These are phyloP conservation scores for Agrilus biguttatus DNA, from an alignment of 2,888 invertebrate genomes.

Conservation along the genomic window DNA sequence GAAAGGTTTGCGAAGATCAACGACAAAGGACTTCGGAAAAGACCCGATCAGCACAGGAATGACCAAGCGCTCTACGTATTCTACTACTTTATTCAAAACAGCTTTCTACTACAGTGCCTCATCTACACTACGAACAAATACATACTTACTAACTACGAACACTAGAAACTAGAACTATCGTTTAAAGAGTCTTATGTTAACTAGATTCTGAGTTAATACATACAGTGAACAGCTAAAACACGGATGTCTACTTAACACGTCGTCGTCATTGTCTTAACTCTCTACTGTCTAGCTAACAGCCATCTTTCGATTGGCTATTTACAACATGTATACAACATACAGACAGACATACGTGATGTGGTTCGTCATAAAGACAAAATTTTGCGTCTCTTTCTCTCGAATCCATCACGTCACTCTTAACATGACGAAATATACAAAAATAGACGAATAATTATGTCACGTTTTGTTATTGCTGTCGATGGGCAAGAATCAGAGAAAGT, in stretches of 20 bases:
- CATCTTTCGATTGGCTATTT: too few relatives aligned
- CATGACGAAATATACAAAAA: slow-evolving; percentile 26
- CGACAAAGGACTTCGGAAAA: slow-evolving; percentile 4
- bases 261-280: too few relatives aligned
- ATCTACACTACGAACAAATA: slow-evolving; percentile 34
- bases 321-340: too few relatives aligned
- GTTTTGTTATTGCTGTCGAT: slow-evolving; percentile 36
- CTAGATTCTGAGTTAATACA: too few relatives aligned
- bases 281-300: too few relatives aligned
- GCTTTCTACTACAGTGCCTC: slow-evolving; percentile 35
- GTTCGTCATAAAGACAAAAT: too few relatives aligned
- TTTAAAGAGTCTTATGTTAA: too few relatives aligned
- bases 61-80: slow-evolving; percentile 37
- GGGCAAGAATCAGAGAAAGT: slow-evolving; percentile 4
- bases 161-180: slow-evolving; percentile 13
- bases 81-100: slow-evolving; percentile 41
- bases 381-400: slow-evolving; percentile 9
- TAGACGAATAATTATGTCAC: slow-evolving; percentile 35
- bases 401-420: slow-evolving; percentile 6
- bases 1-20: background rate
- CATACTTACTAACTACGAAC: slow-evolving; percentile 31
- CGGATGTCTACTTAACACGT: too few relatives aligned
- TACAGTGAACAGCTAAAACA: too few relatives aligned
- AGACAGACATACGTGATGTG: too few relatives aligned
- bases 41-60: slow-evolving; percentile 20